Evolutionary conservation across 2,888 invertebrate genomes (phyloP), one percentile per base, ranked within the genome.

Genomic region (Sinotaia quadrata): DNA sequence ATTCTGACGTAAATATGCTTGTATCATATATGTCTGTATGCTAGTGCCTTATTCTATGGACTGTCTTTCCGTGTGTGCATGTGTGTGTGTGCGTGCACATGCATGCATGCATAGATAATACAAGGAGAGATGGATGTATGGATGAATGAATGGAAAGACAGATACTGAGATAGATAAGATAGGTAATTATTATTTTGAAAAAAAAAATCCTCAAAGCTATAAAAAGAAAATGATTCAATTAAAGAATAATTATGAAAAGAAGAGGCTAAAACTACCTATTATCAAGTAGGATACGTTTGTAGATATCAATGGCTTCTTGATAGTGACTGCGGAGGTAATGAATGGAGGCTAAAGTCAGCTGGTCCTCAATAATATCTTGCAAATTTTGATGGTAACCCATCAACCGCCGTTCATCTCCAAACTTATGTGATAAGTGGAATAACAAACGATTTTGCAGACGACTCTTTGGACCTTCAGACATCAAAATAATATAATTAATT

Each of bases 281-380:
- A 81, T 96, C 95, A 29, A 96, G 89, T 18, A 98, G 90, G 65
- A 98, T 91, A 71, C 95, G 92, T 88, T 98, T 99, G 87, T 99
- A 99, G 75, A 98, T 96, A 87, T 98, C 98, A 73, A 98, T 97
- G 56, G 99, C 98, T 88, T 99, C 98, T 87, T 98, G 97, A 87
- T 98, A 99, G 88, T 99, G 98, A 7, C 95, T 94, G 66, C 98
- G 91, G 67, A 98, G 90, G 86, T 97, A 99, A 87, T 99, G 98
- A 77, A 99, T 94, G 0, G 98, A 95, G 0, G 98, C 98, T 66
- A 98, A 89, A 80, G 96, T 95, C 47, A 99, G 91, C 88, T 98
- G 97, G 90, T 99, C 98, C 87, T 98, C 97, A 0, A 96, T 91
- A 8, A 94, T 92, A 83, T 96, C 96, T 67, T 94, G 93, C 44